These are phyloP conservation scores for Coboldia fuscipes DNA, from an alignment of 1,140 invertebrate genomes.

Conservation along the genomic window DNA sequence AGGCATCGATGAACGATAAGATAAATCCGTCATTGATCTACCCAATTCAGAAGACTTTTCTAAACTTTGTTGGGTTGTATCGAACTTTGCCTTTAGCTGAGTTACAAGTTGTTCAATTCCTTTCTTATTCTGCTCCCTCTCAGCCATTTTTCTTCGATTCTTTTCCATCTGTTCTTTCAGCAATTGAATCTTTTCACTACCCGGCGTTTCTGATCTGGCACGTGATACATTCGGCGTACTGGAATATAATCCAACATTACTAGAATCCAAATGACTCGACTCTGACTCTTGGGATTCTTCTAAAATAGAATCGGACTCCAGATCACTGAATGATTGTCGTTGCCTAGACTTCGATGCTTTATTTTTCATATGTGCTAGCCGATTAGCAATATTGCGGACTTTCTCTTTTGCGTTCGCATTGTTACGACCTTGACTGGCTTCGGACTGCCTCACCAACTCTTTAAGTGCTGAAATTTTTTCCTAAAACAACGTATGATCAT, in stretches of 20 bases:
- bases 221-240: neutral
- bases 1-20: constrained; percentile 1
- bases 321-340: constrained; percentile 1
- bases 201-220: constrained; percentile 12
- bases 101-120: constrained; percentile 23
- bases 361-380: constrained; percentile 6
- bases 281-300: neutral
- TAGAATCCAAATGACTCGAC: neutral
- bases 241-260: neutral
- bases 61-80: constrained; percentile 18
- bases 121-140: constrained; percentile 21
- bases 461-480: constrained; percentile 9
- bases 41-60: constrained; percentile 16
- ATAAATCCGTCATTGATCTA: constrained; percentile 17
- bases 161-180: constrained; percentile 26
- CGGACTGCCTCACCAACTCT: constrained; percentile 8
- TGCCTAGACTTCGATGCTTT: constrained; percentile 5
- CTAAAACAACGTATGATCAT: constrained; percentile 2
- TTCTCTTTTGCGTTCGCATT: constrained; percentile 8
- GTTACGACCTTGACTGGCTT: constrained; percentile 6
- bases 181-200: constrained; percentile 25
- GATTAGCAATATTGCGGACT: constrained; percentile 8
- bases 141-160: constrained; percentile 22
- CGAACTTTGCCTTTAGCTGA: constrained; percentile 22
- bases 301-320: constrained; percentile 1